Conservation (phyloP, 2,888 invertebrate species). For the Barypeithes pellucidus region DNA sequence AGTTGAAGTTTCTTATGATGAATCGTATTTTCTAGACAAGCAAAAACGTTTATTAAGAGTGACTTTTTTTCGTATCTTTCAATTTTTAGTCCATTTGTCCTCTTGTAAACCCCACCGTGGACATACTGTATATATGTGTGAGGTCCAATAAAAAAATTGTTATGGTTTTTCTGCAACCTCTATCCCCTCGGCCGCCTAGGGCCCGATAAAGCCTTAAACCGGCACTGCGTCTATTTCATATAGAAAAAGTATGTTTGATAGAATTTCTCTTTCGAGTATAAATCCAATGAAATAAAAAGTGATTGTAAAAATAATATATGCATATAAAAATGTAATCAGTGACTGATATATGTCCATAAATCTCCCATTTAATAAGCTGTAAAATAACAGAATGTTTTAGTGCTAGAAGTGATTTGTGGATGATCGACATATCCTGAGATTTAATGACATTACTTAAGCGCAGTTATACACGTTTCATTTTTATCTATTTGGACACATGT, state of each 20-base stretch:
- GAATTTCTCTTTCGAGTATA: slow-evolving; percentile 6
- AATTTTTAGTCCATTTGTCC: no score
- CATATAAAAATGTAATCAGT: slow-evolving; percentile 27
- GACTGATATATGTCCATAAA: slow-evolving; percentile 39
- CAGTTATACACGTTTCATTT: slow-evolving; percentile 13
- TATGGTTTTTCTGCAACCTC: no score
- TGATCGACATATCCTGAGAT: slow-evolving; percentile 49
- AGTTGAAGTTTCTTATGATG: no score
- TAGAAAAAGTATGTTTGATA: background rate
- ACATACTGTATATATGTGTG: no score
- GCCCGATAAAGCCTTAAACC: no score
- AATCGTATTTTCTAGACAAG: no score
- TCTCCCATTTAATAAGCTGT: slow-evolving; percentile 36
- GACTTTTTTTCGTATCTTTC: no score
- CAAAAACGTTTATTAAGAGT: no score
- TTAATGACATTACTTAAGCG: slow-evolving; percentile 16
- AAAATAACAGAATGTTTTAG: slow-evolving; percentile 46
- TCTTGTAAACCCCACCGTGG: no score
- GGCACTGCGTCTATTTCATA: no score
- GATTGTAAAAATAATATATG: slow-evolving; percentile 21
- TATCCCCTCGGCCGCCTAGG: no score
- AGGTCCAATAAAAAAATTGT: no score
- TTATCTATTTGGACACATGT: slow-evolving; percentile 25
- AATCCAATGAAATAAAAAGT: background rate
- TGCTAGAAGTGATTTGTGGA: slow-evolving; percentile 42